A percentile compares a stretch with the other conserved stretches of the same genome.
phyloP scores from a whole-genome alignment of 2,888 invertebrate species.

The Bursaphelenchus okinawaensis region DNA sequence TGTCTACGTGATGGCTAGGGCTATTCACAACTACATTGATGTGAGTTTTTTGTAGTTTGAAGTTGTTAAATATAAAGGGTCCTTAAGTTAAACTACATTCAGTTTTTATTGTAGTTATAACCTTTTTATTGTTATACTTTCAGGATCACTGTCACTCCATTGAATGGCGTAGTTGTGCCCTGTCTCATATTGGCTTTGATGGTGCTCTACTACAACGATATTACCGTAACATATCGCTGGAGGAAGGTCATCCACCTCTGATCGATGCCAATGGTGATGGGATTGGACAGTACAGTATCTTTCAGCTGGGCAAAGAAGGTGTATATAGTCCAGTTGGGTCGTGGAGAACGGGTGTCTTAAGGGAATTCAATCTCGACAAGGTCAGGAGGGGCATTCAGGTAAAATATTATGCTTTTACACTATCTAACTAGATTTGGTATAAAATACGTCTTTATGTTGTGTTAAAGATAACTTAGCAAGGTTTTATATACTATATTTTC shows the following conservation, averaged over 20 bases:
- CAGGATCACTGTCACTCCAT: constrained; percentile 15
- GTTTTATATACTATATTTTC: background rate
- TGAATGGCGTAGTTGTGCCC: constrained; percentile 34
- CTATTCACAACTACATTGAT: constrained; percentile 48
- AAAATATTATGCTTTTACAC: background rate
- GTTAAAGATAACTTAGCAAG: background rate
- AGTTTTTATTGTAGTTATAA: background rate
- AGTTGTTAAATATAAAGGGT: background rate
- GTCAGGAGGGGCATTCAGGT: constrained; percentile 33
- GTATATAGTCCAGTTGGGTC: constrained; percentile 65
- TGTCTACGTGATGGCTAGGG: constrained; percentile 53
- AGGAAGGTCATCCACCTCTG: constrained; percentile 58
- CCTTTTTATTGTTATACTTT: constrained; percentile 1
- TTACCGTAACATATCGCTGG: constrained; percentile 67
- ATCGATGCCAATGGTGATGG: constrained; percentile 69
- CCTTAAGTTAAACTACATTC: too few relatives aligned
- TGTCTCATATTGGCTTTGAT: constrained; percentile 43
- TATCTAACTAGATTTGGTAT: background rate
- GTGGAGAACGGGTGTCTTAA: constrained; percentile 36
- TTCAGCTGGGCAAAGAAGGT: constrained; percentile 65
- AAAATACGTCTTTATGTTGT: background rate
- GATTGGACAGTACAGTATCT: constrained; percentile 69
- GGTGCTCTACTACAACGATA: constrained; percentile 66
- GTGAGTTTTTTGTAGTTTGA: constrained; percentile 22
- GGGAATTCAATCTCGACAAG: constrained; percentile 35